Evolutionary conservation across 2,797 vertebrate species (phyloP).

Genomic region (Uromys caudimaculatus): DNA sequence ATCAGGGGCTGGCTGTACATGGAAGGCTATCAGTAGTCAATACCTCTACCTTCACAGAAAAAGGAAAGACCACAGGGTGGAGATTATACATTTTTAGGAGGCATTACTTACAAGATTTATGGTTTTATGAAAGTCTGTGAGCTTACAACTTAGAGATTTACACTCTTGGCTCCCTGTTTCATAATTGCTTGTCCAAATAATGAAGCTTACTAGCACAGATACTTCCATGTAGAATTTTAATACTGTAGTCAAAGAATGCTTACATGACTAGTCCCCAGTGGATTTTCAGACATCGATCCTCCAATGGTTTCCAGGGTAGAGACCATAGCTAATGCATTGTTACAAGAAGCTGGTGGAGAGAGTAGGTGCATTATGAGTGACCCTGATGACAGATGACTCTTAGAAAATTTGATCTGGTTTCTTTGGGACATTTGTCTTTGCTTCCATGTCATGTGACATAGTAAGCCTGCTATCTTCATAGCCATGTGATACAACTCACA

Average conservation of each 20-base stretch:
- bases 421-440: not conserved
- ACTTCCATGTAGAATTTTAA: not conserved
- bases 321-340: not conserved
- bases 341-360: fast-evolving
- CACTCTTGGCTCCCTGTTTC: not conserved
- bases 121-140: not conserved
- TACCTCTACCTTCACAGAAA: not conserved
- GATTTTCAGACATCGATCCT: not conserved
- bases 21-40: not conserved
- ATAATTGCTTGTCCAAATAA: not conserved
- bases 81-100: not conserved
- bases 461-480: not conserved
- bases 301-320: not conserved
- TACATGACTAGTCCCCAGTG: not conserved
- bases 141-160: not conserved
- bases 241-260: not conserved
- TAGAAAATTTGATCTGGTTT: not conserved
- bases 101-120: not conserved
- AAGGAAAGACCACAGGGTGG: not conserved
- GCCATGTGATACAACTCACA: not conserved
- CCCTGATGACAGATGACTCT: not conserved
- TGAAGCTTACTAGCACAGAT: not conserved
- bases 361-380: not conserved
- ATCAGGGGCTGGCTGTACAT: not conserved
- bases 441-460: not conserved